These are phyloP conservation scores for Ptilorrhoa leucosticta DNA, from an alignment of 2,113 vertebrate genomes.

Conservation along the genomic window DNA sequence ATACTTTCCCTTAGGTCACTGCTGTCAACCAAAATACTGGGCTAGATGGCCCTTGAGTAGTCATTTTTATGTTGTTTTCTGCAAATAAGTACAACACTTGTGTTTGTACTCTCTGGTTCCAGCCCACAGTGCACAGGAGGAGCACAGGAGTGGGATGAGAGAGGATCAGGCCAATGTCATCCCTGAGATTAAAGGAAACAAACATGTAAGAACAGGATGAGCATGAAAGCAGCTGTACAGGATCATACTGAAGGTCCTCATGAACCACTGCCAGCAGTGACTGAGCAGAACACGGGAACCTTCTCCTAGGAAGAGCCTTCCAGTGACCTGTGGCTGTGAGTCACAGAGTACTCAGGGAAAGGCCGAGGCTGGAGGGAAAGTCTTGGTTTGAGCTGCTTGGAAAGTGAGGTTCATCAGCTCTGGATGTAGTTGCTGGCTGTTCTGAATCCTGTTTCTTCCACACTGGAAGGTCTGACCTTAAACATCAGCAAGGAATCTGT, in stretches of 20 bases:
- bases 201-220: not conserved
- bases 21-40: not conserved
- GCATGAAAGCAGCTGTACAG: not conserved
- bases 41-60: not conserved
- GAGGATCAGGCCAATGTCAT: not conserved
- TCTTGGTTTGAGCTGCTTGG: not conserved
- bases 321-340: not conserved
- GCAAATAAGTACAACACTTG: not conserved
- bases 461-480: not conserved
- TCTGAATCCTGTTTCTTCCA: not conserved
- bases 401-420: not conserved
- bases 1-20: constrained; percentile 20
- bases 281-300: not conserved
- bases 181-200: not conserved
- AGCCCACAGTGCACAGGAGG: not conserved
- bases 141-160: not conserved
- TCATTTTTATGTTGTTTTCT: not conserved
- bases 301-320: not conserved
- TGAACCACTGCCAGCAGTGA: not conserved
- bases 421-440: not conserved
- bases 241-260: not conserved
- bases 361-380: not conserved
- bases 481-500: not conserved
- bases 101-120: not conserved
- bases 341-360: not conserved